Base-by-base conservation (phyloP, 1,140 invertebrate genomes). In the Papilio glaucus region DNA sequence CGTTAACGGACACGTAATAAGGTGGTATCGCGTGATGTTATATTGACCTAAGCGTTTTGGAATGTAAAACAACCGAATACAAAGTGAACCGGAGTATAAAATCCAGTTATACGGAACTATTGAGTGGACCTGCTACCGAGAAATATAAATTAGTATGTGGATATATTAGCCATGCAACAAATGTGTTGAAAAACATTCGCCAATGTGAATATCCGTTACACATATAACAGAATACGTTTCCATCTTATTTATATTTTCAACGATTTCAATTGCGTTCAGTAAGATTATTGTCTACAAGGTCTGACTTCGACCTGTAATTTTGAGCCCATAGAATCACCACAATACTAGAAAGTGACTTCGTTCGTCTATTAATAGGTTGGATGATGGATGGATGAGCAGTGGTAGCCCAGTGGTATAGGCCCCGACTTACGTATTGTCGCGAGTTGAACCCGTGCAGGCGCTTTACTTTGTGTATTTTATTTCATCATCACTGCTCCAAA, bases 1-100 rank as follows among this genome's bases (percentile, higher is more conserved):
- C 62, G 9, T 65, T 65, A 65, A 18, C 62, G 15, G 13, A 18
- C 33, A 65, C 33, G 62, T 65, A 38, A 65, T 65, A 65, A 65
- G 15, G 18, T 53, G 15, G 45, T 38, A 65, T 65, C 62, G 62
- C 62, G 15, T 39, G 61, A 62, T 62, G 61, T 18, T 37, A 63
- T 65, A 65, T 65, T 65, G 62, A 65, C 62, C 62, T 65, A 65
- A 65, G 62, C 62, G 37, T 65, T 65, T 65, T 65, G 62, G 62
- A 65, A 65, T 65, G 62, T 39, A 65, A 65, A 65, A 65, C 62
- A 65, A 33, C 62, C 62, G 62, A 65, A 65, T 65, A 65, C 62
- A 65, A 65, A 65, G 33, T 65, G 62, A 39, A 65, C 62, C 62
- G 37, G 62, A 65, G 62, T 65, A 65, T 37, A 65, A 65, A 65